Percentiles rank a stretch among this genome's conserved stretches.
phyloP scores from a whole-genome alignment of 2,113 vertebrate species.

The Chunga burmeisteri region DNA sequence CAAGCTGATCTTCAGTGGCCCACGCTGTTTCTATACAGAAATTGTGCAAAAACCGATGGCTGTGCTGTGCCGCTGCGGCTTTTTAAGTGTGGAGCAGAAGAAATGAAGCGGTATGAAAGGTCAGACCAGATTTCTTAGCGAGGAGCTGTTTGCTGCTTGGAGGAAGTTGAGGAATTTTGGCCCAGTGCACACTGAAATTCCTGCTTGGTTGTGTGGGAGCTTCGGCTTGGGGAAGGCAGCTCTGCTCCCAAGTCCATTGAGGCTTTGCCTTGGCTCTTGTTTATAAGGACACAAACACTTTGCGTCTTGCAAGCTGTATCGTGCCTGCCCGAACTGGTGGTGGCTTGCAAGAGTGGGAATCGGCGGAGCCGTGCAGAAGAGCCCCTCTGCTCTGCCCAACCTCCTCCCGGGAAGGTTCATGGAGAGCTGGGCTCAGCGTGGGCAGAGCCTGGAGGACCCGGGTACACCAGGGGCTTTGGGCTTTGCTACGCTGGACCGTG shows the following conservation, averaged over 20 bases:
- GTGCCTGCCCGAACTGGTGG: not conserved
- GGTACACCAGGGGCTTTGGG: not conserved
- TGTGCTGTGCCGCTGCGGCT: rapidly evolving
- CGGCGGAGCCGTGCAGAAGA: not conserved
- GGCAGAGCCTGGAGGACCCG: not conserved
- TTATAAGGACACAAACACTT: not conserved
- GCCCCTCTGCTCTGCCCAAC: not conserved
- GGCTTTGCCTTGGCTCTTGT: not conserved
- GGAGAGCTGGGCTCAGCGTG: not conserved
- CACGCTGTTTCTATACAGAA: rapidly evolving
- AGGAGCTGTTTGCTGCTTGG: constrained; percentile 4
- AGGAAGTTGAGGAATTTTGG: constrained; percentile 62
- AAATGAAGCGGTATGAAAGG: not conserved
- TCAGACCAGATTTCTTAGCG: not conserved
- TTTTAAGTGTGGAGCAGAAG: not conserved
- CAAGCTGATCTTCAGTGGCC: not conserved
- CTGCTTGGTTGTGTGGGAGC: constrained; percentile 48
- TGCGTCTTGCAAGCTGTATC: not conserved
- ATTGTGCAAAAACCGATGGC: not conserved
- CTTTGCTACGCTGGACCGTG: not conserved
- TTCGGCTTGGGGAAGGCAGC: not conserved
- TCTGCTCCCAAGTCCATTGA: rapidly evolving
- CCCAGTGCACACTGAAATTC: constrained; percentile 1
- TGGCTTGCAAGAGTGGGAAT: not conserved
- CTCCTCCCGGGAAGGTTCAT: not conserved